A percentile compares a stretch with the other conserved stretches of the same genome.
Conservation (phyloP, 2,113 vertebrate species). For the Datnioides undecimradiatus region DNA sequence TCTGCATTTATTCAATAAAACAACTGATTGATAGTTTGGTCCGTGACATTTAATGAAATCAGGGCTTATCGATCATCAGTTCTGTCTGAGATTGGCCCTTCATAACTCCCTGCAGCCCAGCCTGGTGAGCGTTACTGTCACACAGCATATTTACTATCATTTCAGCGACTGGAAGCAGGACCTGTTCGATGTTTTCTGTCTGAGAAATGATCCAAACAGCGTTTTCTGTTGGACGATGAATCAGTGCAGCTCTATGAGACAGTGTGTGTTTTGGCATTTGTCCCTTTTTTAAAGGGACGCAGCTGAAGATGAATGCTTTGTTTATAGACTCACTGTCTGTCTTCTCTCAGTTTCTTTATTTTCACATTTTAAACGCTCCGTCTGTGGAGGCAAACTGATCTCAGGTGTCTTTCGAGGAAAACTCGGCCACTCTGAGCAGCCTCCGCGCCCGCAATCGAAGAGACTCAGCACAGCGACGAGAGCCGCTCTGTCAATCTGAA, state of each 20-base stretch:
- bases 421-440: conserved; percentile 29
- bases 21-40: not conserved
- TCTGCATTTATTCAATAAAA: not conserved
- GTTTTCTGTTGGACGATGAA: not conserved
- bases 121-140: not conserved
- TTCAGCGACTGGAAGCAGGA: not conserved
- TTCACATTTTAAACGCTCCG: no score
- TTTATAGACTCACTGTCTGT: no score
- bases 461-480: not conserved
- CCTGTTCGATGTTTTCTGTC: not conserved
- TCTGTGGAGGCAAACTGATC: not conserved
- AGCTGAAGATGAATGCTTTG: not conserved
- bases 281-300: not conserved
- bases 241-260: not conserved
- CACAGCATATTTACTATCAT: not conserved
- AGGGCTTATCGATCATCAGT: not conserved
- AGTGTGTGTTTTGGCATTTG: no score
- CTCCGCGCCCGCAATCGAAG: conserved; percentile 18
- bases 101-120: not conserved
- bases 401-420: conserved; percentile 50
- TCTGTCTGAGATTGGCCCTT: not conserved
- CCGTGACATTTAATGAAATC: not conserved
- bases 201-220: not conserved
- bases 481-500: conserved; percentile 7
- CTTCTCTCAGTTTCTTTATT: no score